phyloP scores from a whole-genome alignment of 2,888 invertebrate species.

The Lapara coniferarum region DNA sequence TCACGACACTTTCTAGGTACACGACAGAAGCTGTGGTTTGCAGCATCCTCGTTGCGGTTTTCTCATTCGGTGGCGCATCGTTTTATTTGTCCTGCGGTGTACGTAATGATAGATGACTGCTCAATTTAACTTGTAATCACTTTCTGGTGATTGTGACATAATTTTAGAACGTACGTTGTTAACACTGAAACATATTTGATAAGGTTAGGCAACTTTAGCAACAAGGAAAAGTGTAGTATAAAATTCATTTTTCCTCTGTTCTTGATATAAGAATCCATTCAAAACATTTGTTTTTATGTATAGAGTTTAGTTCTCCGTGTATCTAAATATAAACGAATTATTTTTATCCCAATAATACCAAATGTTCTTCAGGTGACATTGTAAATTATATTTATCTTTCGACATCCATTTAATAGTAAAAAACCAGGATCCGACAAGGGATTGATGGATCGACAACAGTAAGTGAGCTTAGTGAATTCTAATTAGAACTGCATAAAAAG shows the following conservation, averaged over 20 bases:
- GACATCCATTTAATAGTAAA: neutral
- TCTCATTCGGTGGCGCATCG: slow-evolving; percentile 22
- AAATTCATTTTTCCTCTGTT: too few relatives aligned
- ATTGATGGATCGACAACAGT: too few relatives aligned
- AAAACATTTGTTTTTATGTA: too few relatives aligned
- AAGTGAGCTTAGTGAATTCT: too few relatives aligned
- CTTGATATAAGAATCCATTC: too few relatives aligned
- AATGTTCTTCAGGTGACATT: slow-evolving; percentile 5
- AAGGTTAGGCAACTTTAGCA: too few relatives aligned
- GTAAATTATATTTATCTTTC: neutral
- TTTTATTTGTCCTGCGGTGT: slow-evolving; percentile 41
- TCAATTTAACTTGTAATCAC: slow-evolving; percentile 26
- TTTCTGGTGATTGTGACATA: slow-evolving; percentile 19
- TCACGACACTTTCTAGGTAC: slow-evolving; percentile 5
- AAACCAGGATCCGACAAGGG: neutral
- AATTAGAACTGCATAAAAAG: too few relatives aligned
- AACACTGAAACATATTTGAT: too few relatives aligned
- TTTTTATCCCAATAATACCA: neutral
- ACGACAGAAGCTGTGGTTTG: slow-evolving; percentile 11
- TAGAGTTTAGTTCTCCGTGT: too few relatives aligned
- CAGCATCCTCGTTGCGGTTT: slow-evolving; percentile 2
- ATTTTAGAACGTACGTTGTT: neutral
- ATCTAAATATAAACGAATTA: neutral
- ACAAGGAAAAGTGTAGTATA: too few relatives aligned
- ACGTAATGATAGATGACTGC: slow-evolving; percentile 34